phyloP scores from a whole-genome alignment of 2,113 vertebrate genomes.

The Collichthys lucidus region DNA sequence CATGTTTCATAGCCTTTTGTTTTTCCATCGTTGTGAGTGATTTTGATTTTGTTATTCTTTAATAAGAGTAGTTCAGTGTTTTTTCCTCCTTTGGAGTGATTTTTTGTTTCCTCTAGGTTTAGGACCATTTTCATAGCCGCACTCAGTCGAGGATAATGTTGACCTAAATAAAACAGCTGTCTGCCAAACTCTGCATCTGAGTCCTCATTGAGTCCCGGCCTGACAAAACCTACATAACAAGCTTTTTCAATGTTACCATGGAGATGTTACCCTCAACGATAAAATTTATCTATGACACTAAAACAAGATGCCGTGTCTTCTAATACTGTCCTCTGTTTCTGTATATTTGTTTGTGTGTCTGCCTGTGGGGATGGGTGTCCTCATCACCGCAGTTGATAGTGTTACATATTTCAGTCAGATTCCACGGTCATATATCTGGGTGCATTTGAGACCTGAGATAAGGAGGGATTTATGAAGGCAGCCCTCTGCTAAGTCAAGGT shows the following conservation, averaged over 20 bases:
- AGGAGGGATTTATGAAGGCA: conserved; percentile 74
- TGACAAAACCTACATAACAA: not conserved
- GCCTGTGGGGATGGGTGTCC: not conserved
- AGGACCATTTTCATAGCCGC: too few species aligned
- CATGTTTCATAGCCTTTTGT: too few species aligned
- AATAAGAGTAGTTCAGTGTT: too few species aligned
- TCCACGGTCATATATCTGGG: conserved; percentile 65
- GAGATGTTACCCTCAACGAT: not conserved
- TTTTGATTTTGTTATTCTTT: too few species aligned
- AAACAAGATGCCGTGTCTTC: not conserved
- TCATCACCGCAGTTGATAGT: conserved; percentile 50
- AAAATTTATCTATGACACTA: not conserved
- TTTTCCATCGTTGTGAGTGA: too few species aligned
- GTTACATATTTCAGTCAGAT: conserved; percentile 73
- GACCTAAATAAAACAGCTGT: too few species aligned
- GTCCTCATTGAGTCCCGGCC: too few species aligned
- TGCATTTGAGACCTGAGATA: conserved; percentile 74
- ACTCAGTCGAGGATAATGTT: too few species aligned
- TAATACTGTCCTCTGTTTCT: not conserved
- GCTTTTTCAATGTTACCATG: not conserved
- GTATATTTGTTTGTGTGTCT: conserved; percentile 9
- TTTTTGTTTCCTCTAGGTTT: too few species aligned
- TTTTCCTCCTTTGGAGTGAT: too few species aligned
- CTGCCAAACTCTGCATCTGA: too few species aligned
- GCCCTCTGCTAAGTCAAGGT: conserved; percentile 73